Conservation (phyloP, 2,888 invertebrate species). For the Eurytoma adleriae region DNA sequence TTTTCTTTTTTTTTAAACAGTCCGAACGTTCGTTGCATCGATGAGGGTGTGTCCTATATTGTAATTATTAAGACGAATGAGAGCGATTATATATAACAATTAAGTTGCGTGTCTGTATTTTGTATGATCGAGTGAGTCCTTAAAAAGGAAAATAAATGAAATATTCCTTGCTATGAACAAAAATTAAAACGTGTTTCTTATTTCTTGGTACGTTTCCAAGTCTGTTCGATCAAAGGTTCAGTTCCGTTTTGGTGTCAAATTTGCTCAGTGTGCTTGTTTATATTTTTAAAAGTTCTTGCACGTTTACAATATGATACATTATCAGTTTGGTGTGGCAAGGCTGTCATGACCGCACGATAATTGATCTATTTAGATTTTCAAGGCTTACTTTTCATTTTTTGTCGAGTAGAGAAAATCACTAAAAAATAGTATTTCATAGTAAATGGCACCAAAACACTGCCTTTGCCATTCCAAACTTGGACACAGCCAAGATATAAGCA, state of each 20-base stretch:
- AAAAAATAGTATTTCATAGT: slow-evolving; percentile 52
- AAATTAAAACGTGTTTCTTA: slow-evolving; percentile 72
- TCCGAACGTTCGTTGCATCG: slow-evolving; percentile 24
- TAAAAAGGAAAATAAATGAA: slow-evolving; percentile 68
- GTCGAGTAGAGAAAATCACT: slow-evolving; percentile 28
- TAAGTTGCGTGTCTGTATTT: slow-evolving; percentile 75
- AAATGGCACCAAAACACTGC: slow-evolving; percentile 83
- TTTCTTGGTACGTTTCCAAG: slow-evolving; percentile 77
- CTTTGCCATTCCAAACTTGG: slow-evolving; percentile 85
- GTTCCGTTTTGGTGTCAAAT: slow-evolving; percentile 81
- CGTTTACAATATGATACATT: slow-evolving; percentile 58
- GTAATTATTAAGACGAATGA: slow-evolving; percentile 55
- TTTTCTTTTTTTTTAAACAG: slow-evolving; percentile 39
- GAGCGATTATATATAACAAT: slow-evolving; percentile 59
- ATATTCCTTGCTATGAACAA: slow-evolving; percentile 74
- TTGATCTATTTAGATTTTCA: slow-evolving; percentile 48
- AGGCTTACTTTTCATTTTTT: slow-evolving; percentile 30
- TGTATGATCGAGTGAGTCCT: slow-evolving; percentile 73
- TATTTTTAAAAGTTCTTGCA: slow-evolving; percentile 65
- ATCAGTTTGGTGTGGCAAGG: slow-evolving; percentile 78
- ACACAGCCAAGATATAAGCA: slow-evolving; percentile 81
- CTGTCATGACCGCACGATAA: slow-evolving; percentile 74
- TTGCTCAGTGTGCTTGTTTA: slow-evolving; percentile 78
- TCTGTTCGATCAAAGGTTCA: slow-evolving; percentile 76
- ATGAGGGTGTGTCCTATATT: slow-evolving; percentile 50